Conservation (phyloP, 2,888 invertebrate species). For the Pycnomerus fuliginosus region DNA sequence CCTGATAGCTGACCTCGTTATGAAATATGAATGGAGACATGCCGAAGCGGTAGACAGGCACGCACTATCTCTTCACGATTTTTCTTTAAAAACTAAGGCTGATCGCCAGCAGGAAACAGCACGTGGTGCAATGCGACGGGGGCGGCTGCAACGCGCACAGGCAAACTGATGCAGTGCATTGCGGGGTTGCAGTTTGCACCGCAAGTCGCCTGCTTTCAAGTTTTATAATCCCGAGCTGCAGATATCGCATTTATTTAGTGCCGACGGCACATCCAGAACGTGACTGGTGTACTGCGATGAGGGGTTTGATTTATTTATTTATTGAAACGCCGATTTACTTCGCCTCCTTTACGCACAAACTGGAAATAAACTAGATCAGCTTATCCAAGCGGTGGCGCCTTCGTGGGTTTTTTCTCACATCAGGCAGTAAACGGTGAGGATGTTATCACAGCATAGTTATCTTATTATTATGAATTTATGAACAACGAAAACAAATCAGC, state of each 20-base stretch:
- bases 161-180: slow-evolving; percentile 35
- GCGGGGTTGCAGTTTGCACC: slow-evolving; percentile 28
- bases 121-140: slow-evolving; percentile 51
- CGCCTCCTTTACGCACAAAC: slow-evolving; percentile 3
- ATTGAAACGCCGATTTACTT: slow-evolving; percentile 9
- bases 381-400: too few relatives aligned
- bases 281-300: slow-evolving; percentile 22
- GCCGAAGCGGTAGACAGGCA: background rate
- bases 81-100: background rate
- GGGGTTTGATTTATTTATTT: slow-evolving; percentile 13
- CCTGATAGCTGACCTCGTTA: slow-evolving; percentile 45
- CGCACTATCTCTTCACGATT: background rate
- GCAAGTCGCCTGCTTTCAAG: slow-evolving; percentile 32
- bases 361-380: background rate
- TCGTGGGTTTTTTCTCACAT: too few relatives aligned
- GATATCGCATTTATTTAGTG: slow-evolving; percentile 38
- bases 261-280: slow-evolving; percentile 26
- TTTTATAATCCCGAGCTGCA: slow-evolving; percentile 36
- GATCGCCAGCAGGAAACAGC: slow-evolving; percentile 10
- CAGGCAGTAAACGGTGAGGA: too few relatives aligned
- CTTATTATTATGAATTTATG: too few relatives aligned
- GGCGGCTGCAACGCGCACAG: slow-evolving; percentile 52
- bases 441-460: too few relatives aligned
- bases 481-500: too few relatives aligned
- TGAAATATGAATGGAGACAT: slow-evolving; percentile 38